A percentile compares a stretch with the other conserved stretches of the same genome.
Evolutionary conservation across 2,113 vertebrate genomes (phyloP).

Genomic region (Callospermophilus lateralis): DNA sequence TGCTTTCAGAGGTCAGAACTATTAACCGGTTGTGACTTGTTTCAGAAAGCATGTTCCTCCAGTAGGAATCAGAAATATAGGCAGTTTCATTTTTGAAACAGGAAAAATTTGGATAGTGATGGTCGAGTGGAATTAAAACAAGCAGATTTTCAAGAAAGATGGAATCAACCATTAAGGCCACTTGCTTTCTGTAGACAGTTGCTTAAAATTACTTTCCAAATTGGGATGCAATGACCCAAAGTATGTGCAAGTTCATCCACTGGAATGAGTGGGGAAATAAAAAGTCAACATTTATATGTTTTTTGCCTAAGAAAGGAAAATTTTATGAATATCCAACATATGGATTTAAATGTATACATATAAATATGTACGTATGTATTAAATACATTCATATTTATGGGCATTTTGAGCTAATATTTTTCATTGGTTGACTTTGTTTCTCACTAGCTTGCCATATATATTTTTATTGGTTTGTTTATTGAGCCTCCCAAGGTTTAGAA

Average conservation of each 20-base stretch:
- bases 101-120: not conserved
- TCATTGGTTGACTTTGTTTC: not conserved
- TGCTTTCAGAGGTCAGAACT: not conserved
- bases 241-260: not conserved
- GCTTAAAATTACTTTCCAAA: not conserved
- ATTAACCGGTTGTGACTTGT: not conserved
- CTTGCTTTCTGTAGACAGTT: not conserved
- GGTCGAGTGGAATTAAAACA: not conserved
- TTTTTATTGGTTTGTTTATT: not conserved
- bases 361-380: not conserved
- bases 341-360: not conserved
- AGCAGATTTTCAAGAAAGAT: not conserved
- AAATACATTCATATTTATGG: not conserved
- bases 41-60: not conserved
- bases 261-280: not conserved
- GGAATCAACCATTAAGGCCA: not conserved
- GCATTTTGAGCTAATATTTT: not conserved
- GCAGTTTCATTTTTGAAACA: constrained; percentile 20
- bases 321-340: not conserved
- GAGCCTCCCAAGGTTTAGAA: constrained; percentile 19
- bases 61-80: not conserved
- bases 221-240: not conserved
- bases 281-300: not conserved
- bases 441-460: not conserved
- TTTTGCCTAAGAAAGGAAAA: not conserved